phyloP scores from a whole-genome alignment of 2,888 invertebrate genomes.

The Stenodema calcarata region DNA sequence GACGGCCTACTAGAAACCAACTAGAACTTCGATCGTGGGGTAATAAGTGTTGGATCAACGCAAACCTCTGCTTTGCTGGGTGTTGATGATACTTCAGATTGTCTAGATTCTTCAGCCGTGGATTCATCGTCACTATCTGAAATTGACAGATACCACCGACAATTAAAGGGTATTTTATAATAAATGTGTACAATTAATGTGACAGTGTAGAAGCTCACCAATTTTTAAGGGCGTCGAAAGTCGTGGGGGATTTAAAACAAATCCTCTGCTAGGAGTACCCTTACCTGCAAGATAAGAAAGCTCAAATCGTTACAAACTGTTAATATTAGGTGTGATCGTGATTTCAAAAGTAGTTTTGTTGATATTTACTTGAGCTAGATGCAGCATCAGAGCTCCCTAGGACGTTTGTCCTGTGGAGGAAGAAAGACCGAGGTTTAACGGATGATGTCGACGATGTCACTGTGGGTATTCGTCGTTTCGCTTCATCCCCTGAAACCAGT shows the following conservation, averaged over 20 bases:
- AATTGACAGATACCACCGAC: background rate
- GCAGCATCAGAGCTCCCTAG: background rate
- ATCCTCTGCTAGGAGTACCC: conserved; percentile 26
- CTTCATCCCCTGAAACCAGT: background rate
- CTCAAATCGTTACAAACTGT: background rate
- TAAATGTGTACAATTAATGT: too few species aligned
- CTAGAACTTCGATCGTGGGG: too few species aligned
- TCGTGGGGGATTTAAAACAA: conserved; percentile 50
- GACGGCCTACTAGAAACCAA: too few species aligned
- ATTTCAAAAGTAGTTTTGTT: too few species aligned
- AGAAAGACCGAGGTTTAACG: background rate
- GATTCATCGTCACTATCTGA: conserved; percentile 10
- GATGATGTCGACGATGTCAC: conserved; percentile 11
- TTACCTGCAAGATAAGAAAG: background rate
- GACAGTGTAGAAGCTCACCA: background rate
- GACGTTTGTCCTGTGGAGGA: background rate
- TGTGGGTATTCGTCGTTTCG: background rate
- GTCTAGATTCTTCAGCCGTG: conserved; percentile 21
- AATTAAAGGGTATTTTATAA: too few species aligned
- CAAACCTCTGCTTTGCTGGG: conserved; percentile 4
- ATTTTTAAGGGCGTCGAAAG: conserved; percentile 48
- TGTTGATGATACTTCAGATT: conserved; percentile 33
- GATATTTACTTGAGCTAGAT: background rate
- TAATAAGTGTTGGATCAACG: background rate
- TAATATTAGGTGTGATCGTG: background rate